Evolutionary conservation across 2,888 invertebrate genomes (phyloP).

Genomic region (Aproaerema taeniolella): DNA sequence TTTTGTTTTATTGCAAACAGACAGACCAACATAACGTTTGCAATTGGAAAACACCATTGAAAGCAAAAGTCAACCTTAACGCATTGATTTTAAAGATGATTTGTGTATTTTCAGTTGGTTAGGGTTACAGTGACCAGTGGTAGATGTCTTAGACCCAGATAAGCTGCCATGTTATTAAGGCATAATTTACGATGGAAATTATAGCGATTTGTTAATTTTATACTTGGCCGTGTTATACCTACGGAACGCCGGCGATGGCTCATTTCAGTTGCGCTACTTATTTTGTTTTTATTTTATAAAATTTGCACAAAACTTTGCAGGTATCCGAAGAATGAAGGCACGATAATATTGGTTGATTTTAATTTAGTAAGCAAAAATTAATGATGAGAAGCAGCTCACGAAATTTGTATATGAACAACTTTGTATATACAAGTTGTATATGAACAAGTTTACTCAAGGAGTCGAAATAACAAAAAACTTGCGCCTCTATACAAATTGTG

Average conservation of each 20-base stretch:
- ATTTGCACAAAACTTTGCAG: too few relatives aligned
- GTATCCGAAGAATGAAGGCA: too few relatives aligned
- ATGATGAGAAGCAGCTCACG: too few relatives aligned
- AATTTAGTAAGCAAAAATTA: too few relatives aligned
- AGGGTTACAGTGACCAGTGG: conserved; percentile 20
- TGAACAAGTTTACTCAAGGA: too few relatives aligned
- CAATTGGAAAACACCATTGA: conserved; percentile 9
- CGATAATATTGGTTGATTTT: too few relatives aligned
- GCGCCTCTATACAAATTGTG: too few relatives aligned
- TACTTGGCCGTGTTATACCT: conserved; percentile 47
- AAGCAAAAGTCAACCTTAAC: conserved; percentile 33
- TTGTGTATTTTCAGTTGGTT: background rate
- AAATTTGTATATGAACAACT: too few relatives aligned
- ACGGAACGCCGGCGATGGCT: conserved; percentile 38
- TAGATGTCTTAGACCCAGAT: conserved; percentile 66
- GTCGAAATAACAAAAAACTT: too few relatives aligned
- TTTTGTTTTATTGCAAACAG: conserved; percentile 67
- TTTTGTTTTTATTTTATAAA: conserved; percentile 11
- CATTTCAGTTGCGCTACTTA: conserved; percentile 31
- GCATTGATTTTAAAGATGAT: conserved; percentile 13
- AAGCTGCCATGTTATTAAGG: conserved; percentile 64
- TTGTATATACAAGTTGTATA: too few relatives aligned
- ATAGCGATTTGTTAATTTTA: conserved; percentile 71
- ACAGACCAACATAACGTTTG: conserved; percentile 28
- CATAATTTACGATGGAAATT: conserved; percentile 68